A percentile compares a stretch with the other conserved stretches of the same genome.
These are phyloP conservation scores for Tetheella fluctuosa DNA, from an alignment of 2,888 invertebrate species.

Conservation along the genomic window DNA sequence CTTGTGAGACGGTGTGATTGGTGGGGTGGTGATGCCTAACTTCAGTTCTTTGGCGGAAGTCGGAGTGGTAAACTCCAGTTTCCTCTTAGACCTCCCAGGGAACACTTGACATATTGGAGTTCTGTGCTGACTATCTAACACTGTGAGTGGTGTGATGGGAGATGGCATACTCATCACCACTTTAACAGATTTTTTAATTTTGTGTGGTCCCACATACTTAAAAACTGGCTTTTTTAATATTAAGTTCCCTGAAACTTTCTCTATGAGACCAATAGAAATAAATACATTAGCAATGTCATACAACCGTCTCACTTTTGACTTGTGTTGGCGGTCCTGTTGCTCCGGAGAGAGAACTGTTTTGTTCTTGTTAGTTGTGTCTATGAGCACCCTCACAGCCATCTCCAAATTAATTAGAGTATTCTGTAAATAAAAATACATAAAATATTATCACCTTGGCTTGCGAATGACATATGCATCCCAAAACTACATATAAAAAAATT, in stretches of 20 bases:
- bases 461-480: no score
- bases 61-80: constrained; percentile 76
- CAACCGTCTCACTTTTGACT: constrained; percentile 88
- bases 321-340: constrained; percentile 81
- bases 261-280: constrained; percentile 88
- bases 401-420: constrained; percentile 87
- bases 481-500: no score
- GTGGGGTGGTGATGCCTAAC: constrained; percentile 69
- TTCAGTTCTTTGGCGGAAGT: constrained; percentile 63
- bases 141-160: constrained; percentile 69
- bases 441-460: no score
- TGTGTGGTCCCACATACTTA: constrained; percentile 85
- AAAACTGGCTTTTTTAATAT: constrained; percentile 87
- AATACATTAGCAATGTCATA: constrained; percentile 92
- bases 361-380: constrained; percentile 77
- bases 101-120: constrained; percentile 62
- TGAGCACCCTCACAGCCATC: constrained; percentile 86
- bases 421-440: constrained; percentile 64
- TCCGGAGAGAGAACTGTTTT: constrained; percentile 79
- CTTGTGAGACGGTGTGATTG: constrained; percentile 78
- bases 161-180: constrained; percentile 57
- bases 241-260: constrained; percentile 86
- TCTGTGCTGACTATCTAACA: constrained; percentile 55
- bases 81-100: constrained; percentile 74
- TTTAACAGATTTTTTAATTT: constrained; percentile 67